Evolutionary conservation across 2,888 invertebrate genomes (phyloP), one percentile per base, ranked within the genome.

Genomic region (Macroteleia sp.): DNA sequence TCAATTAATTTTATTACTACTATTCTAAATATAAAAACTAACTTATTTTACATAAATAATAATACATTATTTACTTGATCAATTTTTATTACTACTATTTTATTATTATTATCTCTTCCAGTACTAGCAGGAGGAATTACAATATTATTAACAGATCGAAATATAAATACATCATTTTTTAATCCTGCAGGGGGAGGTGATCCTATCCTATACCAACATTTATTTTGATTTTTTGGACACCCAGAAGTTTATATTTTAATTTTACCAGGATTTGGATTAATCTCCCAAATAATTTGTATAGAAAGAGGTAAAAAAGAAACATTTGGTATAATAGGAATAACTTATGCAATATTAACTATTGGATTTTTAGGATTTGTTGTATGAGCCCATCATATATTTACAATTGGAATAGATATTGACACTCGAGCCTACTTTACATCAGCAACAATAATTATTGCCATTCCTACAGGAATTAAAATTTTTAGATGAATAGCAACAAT

Each of bases 231-330:
- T 92, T 97, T 96, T 94, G 96, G 96, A 0, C 79, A 96, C 64
- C 96, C 96, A 8, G 96, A 96, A 94, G 96, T 96, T 78, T 97
- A 96, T 92, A 96, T 96, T 95, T 92, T 96, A 93, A 96, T 96
- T 94, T 88, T 96, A 85, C 96, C 96, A 0, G 96, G 95, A 91
- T 96, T 96, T 93, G 96, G 96, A 0, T 94, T 96, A 93, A 94
- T 96, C 90, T 96, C 95, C 0, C 96, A 96, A 89, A 95, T 96
- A 92, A 94, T 96, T 91, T 93, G 93, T 0, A 94, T 94, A 93
- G 94, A 95, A 94, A 94, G 94, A 89, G 94, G 94, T 5, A 96
- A 96, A 94, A 94, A 94, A 84, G 94, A 94, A 94, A 93, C 94
- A 2, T 96, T 96, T 92, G 95, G 95, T 0, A 87, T 91, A 1